Conservation (phyloP, 2,113 vertebrate genomes). For the Camelus bactrianus region DNA sequence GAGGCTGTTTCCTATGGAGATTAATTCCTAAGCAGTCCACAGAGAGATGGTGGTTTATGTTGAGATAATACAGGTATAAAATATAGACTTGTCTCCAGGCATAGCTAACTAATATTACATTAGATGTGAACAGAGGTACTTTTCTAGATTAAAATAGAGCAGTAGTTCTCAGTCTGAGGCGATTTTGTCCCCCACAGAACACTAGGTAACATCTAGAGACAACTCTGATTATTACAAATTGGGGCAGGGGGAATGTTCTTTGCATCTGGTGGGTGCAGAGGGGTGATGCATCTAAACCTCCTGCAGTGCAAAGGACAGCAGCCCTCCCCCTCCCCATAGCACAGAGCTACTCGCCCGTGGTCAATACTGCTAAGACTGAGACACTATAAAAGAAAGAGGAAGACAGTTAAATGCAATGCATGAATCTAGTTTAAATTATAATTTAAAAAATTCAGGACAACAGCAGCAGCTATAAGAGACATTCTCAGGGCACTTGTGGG, state of each 20-base stretch:
- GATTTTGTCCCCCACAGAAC: background rate
- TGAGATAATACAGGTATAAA: background rate
- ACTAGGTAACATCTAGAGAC: background rate
- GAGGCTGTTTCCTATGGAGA: background rate
- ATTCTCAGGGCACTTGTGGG: background rate
- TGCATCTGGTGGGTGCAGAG: background rate
- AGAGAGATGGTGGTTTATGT: background rate
- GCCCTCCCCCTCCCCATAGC: background rate
- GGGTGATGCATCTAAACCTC: background rate
- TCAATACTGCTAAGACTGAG: background rate
- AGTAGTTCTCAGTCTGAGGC: background rate
- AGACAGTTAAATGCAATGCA: background rate
- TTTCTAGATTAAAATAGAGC: slow-evolving; percentile 10
- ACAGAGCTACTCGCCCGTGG: background rate
- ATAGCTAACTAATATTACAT: background rate
- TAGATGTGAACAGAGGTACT: background rate
- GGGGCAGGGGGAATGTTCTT: background rate
- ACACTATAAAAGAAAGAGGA: background rate
- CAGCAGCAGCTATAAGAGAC: background rate
- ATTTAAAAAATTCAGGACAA: background rate
- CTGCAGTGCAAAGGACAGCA: background rate
- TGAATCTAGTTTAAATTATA: background rate
- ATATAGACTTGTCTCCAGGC: background rate
- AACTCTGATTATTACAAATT: background rate
- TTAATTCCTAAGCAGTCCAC: background rate